Evolutionary conservation across 2,888 invertebrate species (phyloP).

Genomic region (Drosophila suboccidentalis): DNA sequence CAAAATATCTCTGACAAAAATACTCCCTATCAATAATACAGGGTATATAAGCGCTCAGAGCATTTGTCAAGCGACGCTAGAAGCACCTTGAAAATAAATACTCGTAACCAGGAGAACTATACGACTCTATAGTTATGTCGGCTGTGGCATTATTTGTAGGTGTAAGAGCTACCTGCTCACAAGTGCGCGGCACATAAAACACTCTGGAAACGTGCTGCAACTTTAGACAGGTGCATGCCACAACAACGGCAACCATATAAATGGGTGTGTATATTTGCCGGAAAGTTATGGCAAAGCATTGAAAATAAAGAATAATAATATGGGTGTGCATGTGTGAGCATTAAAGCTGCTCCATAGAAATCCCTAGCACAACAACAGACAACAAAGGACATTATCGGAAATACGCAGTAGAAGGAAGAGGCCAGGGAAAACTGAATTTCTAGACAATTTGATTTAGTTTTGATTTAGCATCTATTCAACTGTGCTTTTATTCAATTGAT

Average conservation of each 20-base stretch:
- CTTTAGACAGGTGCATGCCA: conserved; percentile 22
- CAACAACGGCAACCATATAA: conserved; percentile 22
- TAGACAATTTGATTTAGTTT: conserved; percentile 56
- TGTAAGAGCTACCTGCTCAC: conserved; percentile 32
- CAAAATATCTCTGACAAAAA: neutral
- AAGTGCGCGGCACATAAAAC: conserved; percentile 48
- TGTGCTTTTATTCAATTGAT: conserved; percentile 50
- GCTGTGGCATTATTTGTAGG: conserved; percentile 39
- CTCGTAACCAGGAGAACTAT: conserved; percentile 12
- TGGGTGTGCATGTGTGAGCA: neutral
- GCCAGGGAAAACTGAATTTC: conserved; percentile 14
- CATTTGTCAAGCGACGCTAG: conserved; percentile 22
- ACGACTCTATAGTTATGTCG: conserved; percentile 24
- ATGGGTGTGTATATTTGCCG: conserved; percentile 5
- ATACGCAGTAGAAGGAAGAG: conserved; percentile 7
- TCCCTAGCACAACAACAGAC: too few species aligned
- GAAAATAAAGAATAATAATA: conserved; percentile 12
- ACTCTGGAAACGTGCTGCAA: conserved; percentile 27
- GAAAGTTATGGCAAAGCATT: conserved; percentile 24
- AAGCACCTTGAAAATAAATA: conserved; percentile 20
- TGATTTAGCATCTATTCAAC: conserved; percentile 53
- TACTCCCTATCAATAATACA: neutral
- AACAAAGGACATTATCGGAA: conserved; percentile 12
- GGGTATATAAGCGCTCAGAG: conserved; percentile 2
- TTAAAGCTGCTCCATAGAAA: neutral